Conservation (phyloP, 2,797 vertebrate species). For the Sarcoramphus papa region DNA sequence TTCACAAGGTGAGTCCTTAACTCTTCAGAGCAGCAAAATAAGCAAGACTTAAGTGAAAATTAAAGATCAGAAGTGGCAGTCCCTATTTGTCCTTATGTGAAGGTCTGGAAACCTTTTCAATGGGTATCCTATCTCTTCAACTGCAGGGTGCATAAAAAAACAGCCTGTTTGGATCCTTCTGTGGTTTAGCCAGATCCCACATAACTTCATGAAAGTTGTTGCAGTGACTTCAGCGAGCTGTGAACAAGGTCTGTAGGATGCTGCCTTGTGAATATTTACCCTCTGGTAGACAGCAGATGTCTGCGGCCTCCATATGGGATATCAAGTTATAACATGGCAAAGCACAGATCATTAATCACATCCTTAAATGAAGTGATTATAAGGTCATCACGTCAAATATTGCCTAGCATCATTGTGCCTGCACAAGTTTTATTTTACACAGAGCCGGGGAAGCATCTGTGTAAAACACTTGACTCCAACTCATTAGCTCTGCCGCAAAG, state of each 20-base stretch:
- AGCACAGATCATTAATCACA: constrained; percentile 21
- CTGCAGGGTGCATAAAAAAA: background rate
- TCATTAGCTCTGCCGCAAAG: background rate
- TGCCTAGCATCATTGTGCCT: background rate
- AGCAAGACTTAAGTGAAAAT: background rate
- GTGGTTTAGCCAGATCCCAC: background rate
- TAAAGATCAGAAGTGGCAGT: background rate
- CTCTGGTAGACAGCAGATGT: background rate
- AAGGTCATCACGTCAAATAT: constrained; percentile 39
- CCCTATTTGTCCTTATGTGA: background rate
- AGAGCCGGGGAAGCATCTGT: background rate
- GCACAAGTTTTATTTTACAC: constrained; percentile 45
- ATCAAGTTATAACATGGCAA: constrained; percentile 2
- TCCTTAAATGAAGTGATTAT: constrained; percentile 1
- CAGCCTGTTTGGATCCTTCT: background rate
- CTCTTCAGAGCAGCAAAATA: background rate
- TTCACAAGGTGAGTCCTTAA: background rate
- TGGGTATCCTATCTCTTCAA: background rate
- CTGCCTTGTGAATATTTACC: background rate
- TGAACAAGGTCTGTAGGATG: background rate
- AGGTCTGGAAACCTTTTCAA: background rate
- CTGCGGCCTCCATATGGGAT: background rate
- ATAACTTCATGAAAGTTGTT: background rate
- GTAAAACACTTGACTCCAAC: constrained; percentile 7
- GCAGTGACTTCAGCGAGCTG: background rate